These are phyloP conservation scores for Lepilemur ruficaudatus DNA, from an alignment of 2,797 vertebrate genomes.

Conservation along the genomic window DNA sequence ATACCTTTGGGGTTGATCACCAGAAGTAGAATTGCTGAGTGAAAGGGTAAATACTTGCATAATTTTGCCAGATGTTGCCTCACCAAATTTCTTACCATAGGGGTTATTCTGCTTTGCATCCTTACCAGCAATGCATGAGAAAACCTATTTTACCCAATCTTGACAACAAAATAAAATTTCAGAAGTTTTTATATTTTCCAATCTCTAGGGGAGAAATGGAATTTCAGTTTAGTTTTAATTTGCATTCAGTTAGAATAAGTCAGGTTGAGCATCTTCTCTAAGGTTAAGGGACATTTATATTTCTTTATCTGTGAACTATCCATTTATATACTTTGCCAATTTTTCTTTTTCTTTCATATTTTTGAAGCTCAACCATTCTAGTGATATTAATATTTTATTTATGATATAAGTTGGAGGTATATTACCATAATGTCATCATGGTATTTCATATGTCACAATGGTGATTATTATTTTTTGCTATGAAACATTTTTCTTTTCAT, in stretches of 20 bases:
- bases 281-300: background rate
- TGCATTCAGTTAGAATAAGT: background rate
- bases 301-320: background rate
- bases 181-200: background rate
- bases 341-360: background rate
- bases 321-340: background rate
- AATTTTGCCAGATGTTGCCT: background rate
- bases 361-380: background rate
- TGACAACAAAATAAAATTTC: background rate
- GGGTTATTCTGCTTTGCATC: background rate
- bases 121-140: background rate
- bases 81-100: background rate
- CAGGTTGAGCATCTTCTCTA: background rate
- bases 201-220: background rate
- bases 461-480: background rate
- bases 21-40: background rate
- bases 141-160: background rate
- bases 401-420: background rate
- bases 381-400: background rate
- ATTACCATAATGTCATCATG: background rate
- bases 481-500: background rate
- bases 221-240: background rate
- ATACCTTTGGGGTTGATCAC: background rate
- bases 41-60: background rate
- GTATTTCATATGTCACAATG: background rate